Base-by-base conservation (phyloP, 2,113 vertebrate species). In the Neotragus moschatus region DNA sequence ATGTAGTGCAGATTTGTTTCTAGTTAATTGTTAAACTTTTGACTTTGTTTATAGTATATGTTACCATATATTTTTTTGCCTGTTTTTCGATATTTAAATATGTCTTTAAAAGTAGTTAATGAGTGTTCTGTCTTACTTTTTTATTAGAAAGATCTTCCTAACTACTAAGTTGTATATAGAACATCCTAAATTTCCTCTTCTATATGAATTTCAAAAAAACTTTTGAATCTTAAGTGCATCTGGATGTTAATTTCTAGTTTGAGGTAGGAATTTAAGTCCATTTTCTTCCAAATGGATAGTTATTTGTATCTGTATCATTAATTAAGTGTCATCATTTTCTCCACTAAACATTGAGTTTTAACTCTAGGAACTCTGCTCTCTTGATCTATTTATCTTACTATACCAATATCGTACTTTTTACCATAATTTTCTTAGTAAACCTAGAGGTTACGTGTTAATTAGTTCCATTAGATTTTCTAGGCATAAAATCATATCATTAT, bases 181-280 rank as follows among this genome's bases (percentile, higher is more conserved):
- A 23, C 63, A 70, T 39, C 36, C 43, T 58, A 39, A 80, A 84
- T 95, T 93, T 75, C 30, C 43, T 87, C 15, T 88, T 92, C 82
- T 73, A 30, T 49, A 25, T 93, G 45, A 91, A 63, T 91, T 73
- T 53, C 47, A 5, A 58, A 56, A 75, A 90, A 53, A 53, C 7
- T 82, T 77, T 91, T 7, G 75, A 94, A 90, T 25, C 51, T 80
- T 84, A 79, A 26, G 7, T 51, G 26, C 21, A 51, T 92, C 82
- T 80, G 82, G 87, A 70, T 90, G 61, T 94, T 92, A 84, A 79
- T 93, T n/a, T 33, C 63, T 80, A 73, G n/a, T 90, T 77, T 87
- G 49, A 96, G 80, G 30, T 85, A 61, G 15, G 33, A 26, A 49
- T 91, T 96, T 79, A 93, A 88, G 45, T 91, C 43, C 79, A 10